phyloP scores from a whole-genome alignment of 2,113 vertebrate genomes.

The Mastomys natalensis region DNA sequence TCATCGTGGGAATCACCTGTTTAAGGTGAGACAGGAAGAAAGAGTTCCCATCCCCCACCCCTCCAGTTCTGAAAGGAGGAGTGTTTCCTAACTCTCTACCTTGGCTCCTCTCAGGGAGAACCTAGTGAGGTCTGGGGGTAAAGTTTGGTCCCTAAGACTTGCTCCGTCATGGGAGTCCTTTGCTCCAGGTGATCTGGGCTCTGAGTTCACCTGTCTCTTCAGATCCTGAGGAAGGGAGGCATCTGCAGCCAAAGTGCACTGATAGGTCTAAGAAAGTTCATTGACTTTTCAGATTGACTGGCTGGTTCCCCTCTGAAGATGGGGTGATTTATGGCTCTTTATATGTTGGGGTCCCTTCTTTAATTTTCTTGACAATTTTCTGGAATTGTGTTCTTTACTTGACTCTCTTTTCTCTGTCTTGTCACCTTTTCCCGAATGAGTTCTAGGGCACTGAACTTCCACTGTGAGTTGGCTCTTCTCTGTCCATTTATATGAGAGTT shows the following conservation, averaged over 20 bases:
- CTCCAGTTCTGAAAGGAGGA: background rate
- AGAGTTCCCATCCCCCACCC: background rate
- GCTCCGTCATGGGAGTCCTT: too few species aligned
- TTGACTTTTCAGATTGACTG: background rate
- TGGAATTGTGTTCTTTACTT: background rate
- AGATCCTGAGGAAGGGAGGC: background rate
- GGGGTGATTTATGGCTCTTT: background rate
- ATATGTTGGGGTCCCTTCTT: background rate
- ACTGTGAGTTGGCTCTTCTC: background rate
- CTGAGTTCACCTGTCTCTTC: background rate
- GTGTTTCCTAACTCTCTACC: background rate
- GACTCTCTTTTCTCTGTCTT: background rate
- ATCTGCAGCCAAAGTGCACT: background rate
- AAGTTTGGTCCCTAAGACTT: background rate
- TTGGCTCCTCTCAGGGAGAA: background rate
- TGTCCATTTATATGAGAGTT: background rate
- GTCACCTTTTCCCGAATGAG: too few species aligned
- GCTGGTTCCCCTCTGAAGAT: background rate
- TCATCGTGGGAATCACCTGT: background rate
- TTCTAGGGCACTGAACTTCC: fast-evolving
- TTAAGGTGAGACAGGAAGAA: background rate
- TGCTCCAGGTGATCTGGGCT: background rate
- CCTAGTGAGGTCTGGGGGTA: background rate
- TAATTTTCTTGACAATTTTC: background rate
- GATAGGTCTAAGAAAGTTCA: background rate